phyloP scores from a whole-genome alignment of 2,888 invertebrate genomes.

The Synanthedon formicaeformis region DNA sequence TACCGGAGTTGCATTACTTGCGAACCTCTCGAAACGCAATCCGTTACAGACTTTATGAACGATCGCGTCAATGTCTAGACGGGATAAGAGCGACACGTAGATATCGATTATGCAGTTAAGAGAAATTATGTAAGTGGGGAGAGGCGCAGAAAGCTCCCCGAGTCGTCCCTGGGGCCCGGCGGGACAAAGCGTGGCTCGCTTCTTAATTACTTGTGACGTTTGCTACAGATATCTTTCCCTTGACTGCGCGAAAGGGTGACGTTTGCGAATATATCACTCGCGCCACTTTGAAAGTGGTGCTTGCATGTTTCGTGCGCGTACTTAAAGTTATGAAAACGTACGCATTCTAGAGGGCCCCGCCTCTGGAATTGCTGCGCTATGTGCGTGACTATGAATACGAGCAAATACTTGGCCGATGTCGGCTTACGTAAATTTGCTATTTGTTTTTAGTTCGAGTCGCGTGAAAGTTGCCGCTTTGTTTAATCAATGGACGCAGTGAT shows the following conservation, averaged over 20 bases:
- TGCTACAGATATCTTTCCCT: slow-evolving; percentile 42
- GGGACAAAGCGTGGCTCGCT: slow-evolving; percentile 42
- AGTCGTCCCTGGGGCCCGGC: slow-evolving; percentile 26
- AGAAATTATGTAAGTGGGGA: slow-evolving; percentile 56
- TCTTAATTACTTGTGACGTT: slow-evolving; percentile 60
- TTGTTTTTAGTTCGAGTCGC: slow-evolving; percentile 1
- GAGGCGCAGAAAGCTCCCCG: slow-evolving; percentile 33
- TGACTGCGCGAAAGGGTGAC: slow-evolving; percentile 37
- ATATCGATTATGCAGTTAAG: slow-evolving; percentile 64
- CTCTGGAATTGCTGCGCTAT: slow-evolving; percentile 32
- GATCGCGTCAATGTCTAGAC: slow-evolving; percentile 44
- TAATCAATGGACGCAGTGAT: not conserved
- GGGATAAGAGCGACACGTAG: slow-evolving; percentile 41
- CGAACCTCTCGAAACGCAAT: slow-evolving; percentile 31
- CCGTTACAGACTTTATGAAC: slow-evolving; percentile 27
- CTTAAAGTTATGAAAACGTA: slow-evolving; percentile 33
- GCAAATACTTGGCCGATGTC: slow-evolving; percentile 4
- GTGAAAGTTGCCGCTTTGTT: slow-evolving; percentile 7
- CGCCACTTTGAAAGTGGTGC: slow-evolving; percentile 10
- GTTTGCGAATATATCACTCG: slow-evolving; percentile 16
- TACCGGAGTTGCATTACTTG: slow-evolving; percentile 10
- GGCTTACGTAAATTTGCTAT: slow-evolving; percentile 3
- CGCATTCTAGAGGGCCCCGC: slow-evolving; percentile 26
- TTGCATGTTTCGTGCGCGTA: slow-evolving; percentile 5
- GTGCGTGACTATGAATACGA: slow-evolving; percentile 10